Conservation (phyloP, 1,140 invertebrate species). For the Matsumurasca onukii region DNA sequence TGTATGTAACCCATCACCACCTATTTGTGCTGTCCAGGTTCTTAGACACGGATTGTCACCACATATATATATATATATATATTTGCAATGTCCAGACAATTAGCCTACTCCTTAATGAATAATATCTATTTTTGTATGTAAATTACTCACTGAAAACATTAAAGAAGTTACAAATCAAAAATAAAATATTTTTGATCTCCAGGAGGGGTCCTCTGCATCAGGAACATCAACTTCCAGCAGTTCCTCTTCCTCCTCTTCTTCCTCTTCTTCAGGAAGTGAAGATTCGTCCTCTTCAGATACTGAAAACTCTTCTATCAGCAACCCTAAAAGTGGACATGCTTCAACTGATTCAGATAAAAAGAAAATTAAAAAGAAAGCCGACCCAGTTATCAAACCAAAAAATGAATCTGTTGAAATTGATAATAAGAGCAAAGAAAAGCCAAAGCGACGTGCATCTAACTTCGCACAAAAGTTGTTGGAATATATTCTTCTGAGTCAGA, state of each 20-base stretch:
- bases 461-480: slow-evolving; percentile 34
- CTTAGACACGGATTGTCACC: too few relatives aligned
- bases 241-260: slow-evolving; percentile 42
- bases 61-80: too few relatives aligned
- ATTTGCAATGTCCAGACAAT: too few relatives aligned
- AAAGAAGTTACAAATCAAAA: too few relatives aligned
- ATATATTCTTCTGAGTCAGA: slow-evolving; percentile 45
- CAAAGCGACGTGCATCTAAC: slow-evolving; percentile 46
- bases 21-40: too few relatives aligned
- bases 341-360: slow-evolving; percentile 43
- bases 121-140: too few relatives aligned
- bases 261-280: slow-evolving; percentile 44
- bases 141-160: too few relatives aligned
- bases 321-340: slow-evolving; percentile 35
- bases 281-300: slow-evolving; percentile 45
- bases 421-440: slow-evolving; percentile 50
- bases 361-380: slow-evolving; percentile 38
- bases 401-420: slow-evolving; percentile 24
- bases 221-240: slow-evolving; percentile 44
- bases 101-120: too few relatives aligned
- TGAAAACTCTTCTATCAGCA: slow-evolving; percentile 45
- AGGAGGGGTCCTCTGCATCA: slow-evolving; percentile 38
- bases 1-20: too few relatives aligned
- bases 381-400: not conserved
- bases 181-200: slow-evolving; percentile 17